These are phyloP conservation scores for Stenoptilia bipunctidactyla DNA, from an alignment of 2,888 invertebrate species.

Conservation along the genomic window DNA sequence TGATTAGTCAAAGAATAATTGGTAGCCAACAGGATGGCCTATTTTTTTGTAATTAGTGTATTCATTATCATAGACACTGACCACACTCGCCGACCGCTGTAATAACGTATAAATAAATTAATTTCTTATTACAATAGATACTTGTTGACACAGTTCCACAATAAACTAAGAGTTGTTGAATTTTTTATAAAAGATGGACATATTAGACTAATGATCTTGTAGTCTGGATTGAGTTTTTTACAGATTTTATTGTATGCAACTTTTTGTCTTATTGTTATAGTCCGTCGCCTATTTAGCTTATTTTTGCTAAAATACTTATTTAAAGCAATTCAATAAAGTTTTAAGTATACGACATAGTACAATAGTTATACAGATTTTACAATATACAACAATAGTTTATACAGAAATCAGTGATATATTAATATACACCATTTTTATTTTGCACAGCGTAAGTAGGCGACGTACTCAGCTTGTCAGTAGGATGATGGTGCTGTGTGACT, in stretches of 20 bases:
- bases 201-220: slow-evolving; percentile 69
- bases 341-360: slow-evolving; percentile 48
- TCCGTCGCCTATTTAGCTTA: slow-evolving; percentile 52
- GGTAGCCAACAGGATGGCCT: slow-evolving; percentile 67
- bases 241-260: slow-evolving; percentile 60
- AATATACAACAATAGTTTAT: slow-evolving; percentile 51
- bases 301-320: slow-evolving; percentile 63
- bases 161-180: slow-evolving; percentile 69
- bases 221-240: slow-evolving; percentile 68
- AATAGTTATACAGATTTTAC: slow-evolving; percentile 46
- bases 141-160: slow-evolving; percentile 66
- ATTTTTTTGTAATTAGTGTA: slow-evolving; percentile 32
- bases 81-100: slow-evolving; percentile 67
- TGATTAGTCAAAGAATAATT: slow-evolving; percentile 51
- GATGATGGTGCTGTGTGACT: slow-evolving; percentile 65
- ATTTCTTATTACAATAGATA: slow-evolving; percentile 61
- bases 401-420: slow-evolving; percentile 47
- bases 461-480: slow-evolving; percentile 38
- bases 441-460: slow-evolving; percentile 43
- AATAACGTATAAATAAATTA: slow-evolving; percentile 30
- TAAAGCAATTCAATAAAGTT: slow-evolving; percentile 41
- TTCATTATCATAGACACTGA: slow-evolving; percentile 42
- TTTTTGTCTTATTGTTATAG: slow-evolving; percentile 27
- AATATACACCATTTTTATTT: slow-evolving; percentile 38
- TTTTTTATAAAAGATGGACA: slow-evolving; percentile 67